A percentile compares a stretch with the other conserved stretches of the same genome.
phyloP scores from a whole-genome alignment of 92 coral and sea anemone genomes.

The Galaxea fascicularis region DNA sequence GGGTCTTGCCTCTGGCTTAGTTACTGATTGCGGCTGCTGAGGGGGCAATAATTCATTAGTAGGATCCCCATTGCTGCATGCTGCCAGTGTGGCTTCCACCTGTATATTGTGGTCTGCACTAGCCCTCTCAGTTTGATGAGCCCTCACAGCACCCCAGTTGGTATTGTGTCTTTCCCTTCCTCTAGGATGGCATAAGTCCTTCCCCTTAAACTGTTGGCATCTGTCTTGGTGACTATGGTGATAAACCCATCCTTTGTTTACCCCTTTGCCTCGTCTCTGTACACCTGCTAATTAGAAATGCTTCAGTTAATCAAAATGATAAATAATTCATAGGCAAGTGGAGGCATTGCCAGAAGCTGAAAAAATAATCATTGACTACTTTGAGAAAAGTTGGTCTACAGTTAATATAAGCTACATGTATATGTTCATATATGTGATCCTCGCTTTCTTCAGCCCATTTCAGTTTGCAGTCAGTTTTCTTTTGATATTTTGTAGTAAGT shows the following conservation, averaged over 20 bases:
- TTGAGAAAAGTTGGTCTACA: no score
- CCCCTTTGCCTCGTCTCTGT: background rate
- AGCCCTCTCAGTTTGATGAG: background rate
- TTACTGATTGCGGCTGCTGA: background rate
- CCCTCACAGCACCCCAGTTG: background rate
- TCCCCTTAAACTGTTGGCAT: background rate
- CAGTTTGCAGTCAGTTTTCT: no score
- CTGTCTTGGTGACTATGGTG: slow-evolving; percentile 2
- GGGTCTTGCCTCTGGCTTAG: background rate
- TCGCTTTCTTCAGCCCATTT: no score
- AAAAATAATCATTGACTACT: background rate
- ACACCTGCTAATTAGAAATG: background rate
- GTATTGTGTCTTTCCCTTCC: background rate
- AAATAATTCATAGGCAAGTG: background rate
- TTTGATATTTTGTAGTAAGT: no score
- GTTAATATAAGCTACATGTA: no score
- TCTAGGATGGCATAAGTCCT: background rate
- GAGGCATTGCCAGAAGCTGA: background rate
- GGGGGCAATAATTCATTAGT: background rate
- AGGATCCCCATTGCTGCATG: background rate
- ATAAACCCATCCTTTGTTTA: background rate
- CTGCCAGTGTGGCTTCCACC: background rate
- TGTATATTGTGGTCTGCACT: background rate
- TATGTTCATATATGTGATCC: no score
- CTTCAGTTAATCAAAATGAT: background rate